Evolutionary conservation across 2,888 invertebrate species (phyloP).

Genomic region (Lasioglossum lativentre): DNA sequence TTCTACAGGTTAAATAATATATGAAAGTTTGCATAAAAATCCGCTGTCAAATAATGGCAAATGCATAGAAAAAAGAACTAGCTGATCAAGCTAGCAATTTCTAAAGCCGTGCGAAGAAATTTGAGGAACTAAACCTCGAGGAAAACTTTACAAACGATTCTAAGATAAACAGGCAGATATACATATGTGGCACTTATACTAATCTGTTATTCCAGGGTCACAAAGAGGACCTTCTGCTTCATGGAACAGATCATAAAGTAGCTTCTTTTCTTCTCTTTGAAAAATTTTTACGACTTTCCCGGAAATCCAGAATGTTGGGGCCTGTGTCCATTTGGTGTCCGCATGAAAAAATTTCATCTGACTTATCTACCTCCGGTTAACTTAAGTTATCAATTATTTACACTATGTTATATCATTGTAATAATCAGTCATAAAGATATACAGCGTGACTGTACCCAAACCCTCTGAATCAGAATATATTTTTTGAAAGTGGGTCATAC

Average conservation of each 20-base stretch:
- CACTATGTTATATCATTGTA: too few species aligned
- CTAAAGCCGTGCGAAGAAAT: background rate
- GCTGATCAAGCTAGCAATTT: too few species aligned
- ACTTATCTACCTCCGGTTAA: background rate
- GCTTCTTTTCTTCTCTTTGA: background rate
- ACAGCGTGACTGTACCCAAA: too few species aligned
- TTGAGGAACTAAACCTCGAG: background rate
- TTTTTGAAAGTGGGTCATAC: too few species aligned
- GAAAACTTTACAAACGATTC: background rate
- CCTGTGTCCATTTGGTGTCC: background rate
- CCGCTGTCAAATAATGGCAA: too few species aligned
- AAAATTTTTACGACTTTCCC: background rate
- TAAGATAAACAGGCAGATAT: background rate
- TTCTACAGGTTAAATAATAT: too few species aligned
- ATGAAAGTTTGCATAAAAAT: too few species aligned
- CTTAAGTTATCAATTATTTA: background rate
- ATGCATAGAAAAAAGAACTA: too few species aligned
- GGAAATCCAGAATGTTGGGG: background rate
- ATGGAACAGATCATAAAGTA: background rate
- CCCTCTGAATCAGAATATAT: too few species aligned
- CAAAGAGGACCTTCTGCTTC: background rate
- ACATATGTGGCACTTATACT: background rate
- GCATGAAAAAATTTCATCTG: background rate
- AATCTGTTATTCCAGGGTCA: background rate
- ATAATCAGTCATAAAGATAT: too few species aligned